phyloP scores from a whole-genome alignment of 2,113 vertebrate species.

The Nycticorax nycticorax region DNA sequence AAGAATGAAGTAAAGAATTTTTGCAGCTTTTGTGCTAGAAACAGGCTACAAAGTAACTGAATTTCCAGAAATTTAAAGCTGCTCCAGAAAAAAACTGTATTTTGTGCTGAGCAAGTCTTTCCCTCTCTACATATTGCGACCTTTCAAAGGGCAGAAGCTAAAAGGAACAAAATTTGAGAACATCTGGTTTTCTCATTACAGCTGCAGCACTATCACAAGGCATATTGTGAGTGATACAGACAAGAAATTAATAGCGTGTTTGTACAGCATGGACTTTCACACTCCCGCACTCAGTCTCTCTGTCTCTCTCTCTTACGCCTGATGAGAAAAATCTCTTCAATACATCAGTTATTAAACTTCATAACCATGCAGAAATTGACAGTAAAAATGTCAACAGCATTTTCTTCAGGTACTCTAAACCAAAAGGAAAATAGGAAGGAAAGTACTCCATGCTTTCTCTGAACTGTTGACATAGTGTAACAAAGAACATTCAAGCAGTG shows the following conservation, averaged over 20 bases:
- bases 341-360: slow-evolving; percentile 43
- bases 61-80: background rate
- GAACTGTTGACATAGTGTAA: background rate
- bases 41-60: background rate
- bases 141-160: slow-evolving; percentile 25
- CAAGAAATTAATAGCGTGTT: slow-evolving; percentile 58
- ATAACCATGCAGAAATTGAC: slow-evolving; percentile 29
- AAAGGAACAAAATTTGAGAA: slow-evolving; percentile 42
- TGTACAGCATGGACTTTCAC: background rate
- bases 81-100: background rate
- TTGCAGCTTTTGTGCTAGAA: background rate
- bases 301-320: background rate
- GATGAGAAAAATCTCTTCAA: slow-evolving; percentile 29
- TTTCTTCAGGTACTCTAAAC: background rate
- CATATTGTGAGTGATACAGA: slow-evolving; percentile 16
- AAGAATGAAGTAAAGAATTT: background rate
- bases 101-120: background rate
- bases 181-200: slow-evolving; percentile 50
- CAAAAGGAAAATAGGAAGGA: background rate
- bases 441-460: slow-evolving; percentile 5
- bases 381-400: slow-evolving; percentile 38
- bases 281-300: background rate
- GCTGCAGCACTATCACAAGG: background rate
- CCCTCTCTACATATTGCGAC: background rate
- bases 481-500: background rate